A percentile compares a stretch with the other conserved stretches of the same genome.
These are phyloP conservation scores for Mus pahari DNA, from an alignment of 2,113 vertebrate species.

Conservation along the genomic window DNA sequence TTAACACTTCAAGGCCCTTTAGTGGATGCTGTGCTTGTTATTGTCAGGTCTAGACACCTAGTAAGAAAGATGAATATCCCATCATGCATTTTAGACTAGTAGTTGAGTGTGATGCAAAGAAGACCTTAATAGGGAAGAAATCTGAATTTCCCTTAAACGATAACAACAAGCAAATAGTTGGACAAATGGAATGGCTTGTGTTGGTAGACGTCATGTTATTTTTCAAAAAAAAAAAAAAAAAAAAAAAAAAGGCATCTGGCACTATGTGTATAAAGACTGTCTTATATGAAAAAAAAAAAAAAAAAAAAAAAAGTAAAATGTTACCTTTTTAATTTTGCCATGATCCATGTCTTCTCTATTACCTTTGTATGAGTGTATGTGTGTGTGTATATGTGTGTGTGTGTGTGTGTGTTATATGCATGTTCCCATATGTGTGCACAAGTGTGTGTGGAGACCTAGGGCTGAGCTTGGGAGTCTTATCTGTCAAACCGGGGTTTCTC, in stretches of 20 bases:
- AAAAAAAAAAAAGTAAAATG: background rate
- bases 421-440: background rate
- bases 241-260: no score
- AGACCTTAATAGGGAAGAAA: background rate
- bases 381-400: background rate
- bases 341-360: background rate
- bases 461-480: background rate
- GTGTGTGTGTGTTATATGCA: background rate
- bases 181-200: background rate
- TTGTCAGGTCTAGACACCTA: background rate
- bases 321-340: conserved; percentile 9
- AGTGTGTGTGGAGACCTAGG: no score
- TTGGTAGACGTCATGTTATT: background rate
- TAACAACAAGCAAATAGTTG: background rate
- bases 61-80: background rate
- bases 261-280: no score
- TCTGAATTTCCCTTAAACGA: background rate
- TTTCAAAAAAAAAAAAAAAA: background rate
- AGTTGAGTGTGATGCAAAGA: background rate
- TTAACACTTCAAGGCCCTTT: background rate
- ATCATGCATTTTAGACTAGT: background rate
- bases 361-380: background rate
- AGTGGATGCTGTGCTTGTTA: background rate
- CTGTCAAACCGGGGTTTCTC: background rate
- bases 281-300: background rate